A percentile compares a stretch with the other conserved stretches of the same genome.
phyloP scores from a whole-genome alignment of 2,797 vertebrate species.

The Pteronotus mesoamericanus region DNA sequence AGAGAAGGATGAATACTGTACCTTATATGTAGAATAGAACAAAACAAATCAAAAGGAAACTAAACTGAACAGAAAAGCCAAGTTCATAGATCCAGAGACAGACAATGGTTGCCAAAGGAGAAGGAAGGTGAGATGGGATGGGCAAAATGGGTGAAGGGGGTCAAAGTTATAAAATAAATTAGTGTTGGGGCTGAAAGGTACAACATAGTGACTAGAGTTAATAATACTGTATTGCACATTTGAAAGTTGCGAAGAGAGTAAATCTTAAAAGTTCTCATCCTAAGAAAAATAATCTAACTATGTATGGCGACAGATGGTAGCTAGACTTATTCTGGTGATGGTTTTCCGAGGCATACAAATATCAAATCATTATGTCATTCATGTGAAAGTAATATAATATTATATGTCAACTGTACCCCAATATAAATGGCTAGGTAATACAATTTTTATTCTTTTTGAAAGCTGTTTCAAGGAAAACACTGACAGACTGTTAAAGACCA shows the following conservation, averaged over 20 bases:
- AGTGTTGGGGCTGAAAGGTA: neutral
- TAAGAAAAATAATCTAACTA: neutral
- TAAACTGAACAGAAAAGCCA: neutral
- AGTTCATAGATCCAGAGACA: neutral
- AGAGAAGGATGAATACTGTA: neutral
- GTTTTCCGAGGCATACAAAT: neutral
- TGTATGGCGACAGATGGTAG: neutral
- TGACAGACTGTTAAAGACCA: neutral
- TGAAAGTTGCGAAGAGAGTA: neutral
- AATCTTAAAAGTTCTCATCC: neutral
- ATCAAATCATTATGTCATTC: neutral
- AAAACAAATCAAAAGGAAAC: neutral
- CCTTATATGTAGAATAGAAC: neutral
- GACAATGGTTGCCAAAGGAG: too few relatives aligned
- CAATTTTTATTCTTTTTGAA: neutral
- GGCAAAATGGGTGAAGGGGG: neutral
- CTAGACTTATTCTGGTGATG: neutral
- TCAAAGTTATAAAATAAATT: neutral
- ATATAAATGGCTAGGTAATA: neutral
- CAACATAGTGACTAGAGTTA: neutral
- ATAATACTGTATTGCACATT: neutral
- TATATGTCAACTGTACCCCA: neutral
- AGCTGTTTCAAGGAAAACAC: constrained; percentile 30
- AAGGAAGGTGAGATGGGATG: neutral
- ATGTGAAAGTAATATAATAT: neutral